Percentiles rank a stretch among this genome's conserved stretches.
phyloP scores from a whole-genome alignment of 53 echinoderm and acorn worm species.

The Paracentrotus lividus region DNA sequence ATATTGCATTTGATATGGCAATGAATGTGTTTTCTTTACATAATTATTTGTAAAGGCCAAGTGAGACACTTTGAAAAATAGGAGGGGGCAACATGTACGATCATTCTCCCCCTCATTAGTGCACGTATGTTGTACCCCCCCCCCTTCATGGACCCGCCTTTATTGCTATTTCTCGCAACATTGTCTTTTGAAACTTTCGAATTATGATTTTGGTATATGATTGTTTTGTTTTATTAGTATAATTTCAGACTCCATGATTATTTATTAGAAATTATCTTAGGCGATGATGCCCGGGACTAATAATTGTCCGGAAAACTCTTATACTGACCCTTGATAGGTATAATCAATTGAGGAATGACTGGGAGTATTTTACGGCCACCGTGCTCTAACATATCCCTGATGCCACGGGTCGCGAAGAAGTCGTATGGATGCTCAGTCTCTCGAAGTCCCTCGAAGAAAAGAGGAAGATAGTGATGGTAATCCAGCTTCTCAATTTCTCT shows the following conservation, averaged over 20 bases:
- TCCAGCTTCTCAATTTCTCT: constrained; percentile 75
- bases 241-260: no score
- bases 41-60: no score
- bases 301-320: no score
- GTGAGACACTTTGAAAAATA: no score
- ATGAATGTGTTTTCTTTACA: no score
- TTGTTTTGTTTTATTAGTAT: constrained; percentile 37
- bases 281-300: no score
- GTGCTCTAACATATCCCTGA: constrained; percentile 79
- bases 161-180: not conserved
- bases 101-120: not conserved
- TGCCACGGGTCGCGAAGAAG: constrained; percentile 81
- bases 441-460: constrained; percentile 86
- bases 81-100: not conserved
- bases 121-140: not conserved
- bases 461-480: constrained; percentile 85
- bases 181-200: not conserved
- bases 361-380: constrained; percentile 80
- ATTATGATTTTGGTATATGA: constrained; percentile 61
- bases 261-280: no score
- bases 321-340: constrained; percentile 82
- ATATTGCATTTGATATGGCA: no score
- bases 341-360: constrained; percentile 83
- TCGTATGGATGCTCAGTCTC: constrained; percentile 77
- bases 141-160: not conserved